Conservation (phyloP, 2,797 vertebrate genomes). For the Sardinella longiceps region DNA sequence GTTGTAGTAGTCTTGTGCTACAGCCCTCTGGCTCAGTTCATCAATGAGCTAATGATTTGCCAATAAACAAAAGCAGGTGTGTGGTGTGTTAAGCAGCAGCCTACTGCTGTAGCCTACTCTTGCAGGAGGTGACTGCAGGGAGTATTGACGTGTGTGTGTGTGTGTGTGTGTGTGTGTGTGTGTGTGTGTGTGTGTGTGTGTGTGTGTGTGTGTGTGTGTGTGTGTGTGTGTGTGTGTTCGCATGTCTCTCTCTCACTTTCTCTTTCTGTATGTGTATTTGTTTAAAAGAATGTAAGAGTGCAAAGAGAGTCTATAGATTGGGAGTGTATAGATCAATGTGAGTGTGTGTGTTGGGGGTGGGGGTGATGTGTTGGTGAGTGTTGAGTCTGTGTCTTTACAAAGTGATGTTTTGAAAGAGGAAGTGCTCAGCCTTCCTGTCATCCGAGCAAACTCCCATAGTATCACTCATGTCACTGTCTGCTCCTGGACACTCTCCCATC, state of each 20-base stretch:
- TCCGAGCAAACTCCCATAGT: background rate
- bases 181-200: background rate
- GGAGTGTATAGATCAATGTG: no score
- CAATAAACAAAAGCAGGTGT: background rate
- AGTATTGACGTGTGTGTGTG: conserved; percentile 4
- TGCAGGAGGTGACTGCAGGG: background rate
- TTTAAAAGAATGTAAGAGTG: background rate
- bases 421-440: background rate
- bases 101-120: no score
- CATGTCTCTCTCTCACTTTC: no score
- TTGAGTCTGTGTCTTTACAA: background rate
- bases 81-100: background rate
- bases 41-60: background rate
- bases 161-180: background rate
- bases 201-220: background rate
- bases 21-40: background rate
- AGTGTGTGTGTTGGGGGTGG: no score
- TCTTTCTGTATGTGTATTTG: no score
- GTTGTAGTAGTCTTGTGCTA: background rate
- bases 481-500: background rate
- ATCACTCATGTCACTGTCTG: background rate
- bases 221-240: background rate
- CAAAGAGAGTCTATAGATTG: background rate
- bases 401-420: background rate
- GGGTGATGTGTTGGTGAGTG: background rate